Evolutionary conservation across 2,888 invertebrate species (phyloP).

Genomic region (Arrhopalites spinosus): DNA sequence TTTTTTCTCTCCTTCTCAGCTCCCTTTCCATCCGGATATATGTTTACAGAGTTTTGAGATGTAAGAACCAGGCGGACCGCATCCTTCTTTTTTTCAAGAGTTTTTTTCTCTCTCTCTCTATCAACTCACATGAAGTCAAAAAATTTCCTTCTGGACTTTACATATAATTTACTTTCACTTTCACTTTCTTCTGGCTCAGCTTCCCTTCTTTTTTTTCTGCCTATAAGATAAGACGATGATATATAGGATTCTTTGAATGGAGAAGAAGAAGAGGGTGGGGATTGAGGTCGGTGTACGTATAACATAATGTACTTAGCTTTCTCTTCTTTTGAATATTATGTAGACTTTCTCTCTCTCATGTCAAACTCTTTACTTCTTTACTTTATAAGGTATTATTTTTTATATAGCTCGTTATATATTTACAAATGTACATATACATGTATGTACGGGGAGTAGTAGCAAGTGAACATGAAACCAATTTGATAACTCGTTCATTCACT

Average conservation of each 20-base stretch:
- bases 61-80: no score
- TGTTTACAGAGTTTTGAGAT: no score
- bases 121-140: no score
- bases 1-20: no score
- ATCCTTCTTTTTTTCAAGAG: no score
- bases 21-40: no score
- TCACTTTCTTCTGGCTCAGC: neutral
- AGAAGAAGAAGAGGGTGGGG: neutral
- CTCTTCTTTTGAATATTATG: no score
- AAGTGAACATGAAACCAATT: constrained; percentile 9
- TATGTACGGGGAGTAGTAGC: neutral
- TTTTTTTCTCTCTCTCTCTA: no score
- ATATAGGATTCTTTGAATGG: neutral
- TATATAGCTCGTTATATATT: neutral
- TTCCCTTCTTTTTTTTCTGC: neutral
- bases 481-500: neutral
- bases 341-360: no score
- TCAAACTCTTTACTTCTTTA: no score
- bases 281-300: neutral
- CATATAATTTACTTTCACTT: no score
- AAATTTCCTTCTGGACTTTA: no score
- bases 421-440: neutral
- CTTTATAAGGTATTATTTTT: neutral
- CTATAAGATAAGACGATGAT: neutral
- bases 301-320: neutral